A percentile compares a stretch with the other conserved stretches of the same genome.
Conservation (phyloP, 2,888 invertebrate species). For the Molanna angustata region DNA sequence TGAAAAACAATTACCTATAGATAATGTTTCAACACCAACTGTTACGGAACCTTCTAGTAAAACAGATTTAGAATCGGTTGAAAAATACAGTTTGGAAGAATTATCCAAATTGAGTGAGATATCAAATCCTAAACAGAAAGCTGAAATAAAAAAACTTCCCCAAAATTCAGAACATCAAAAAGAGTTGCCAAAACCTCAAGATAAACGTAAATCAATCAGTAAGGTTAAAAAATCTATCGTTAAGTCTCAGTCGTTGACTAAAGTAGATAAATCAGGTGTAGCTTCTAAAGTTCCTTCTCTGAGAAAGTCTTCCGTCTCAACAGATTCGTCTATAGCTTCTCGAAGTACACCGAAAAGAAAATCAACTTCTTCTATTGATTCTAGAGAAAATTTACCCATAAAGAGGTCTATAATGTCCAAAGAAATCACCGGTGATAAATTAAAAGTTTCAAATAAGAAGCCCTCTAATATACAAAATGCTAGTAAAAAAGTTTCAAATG, state of each 20-base stretch:
- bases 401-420: conserved; percentile 6
- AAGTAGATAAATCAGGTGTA: too few relatives aligned
- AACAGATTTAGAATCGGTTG: too few relatives aligned
- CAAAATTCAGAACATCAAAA: too few relatives aligned
- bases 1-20: too few relatives aligned
- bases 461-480: not conserved
- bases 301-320: conserved; percentile 13
- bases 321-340: conserved; percentile 7
- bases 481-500: too few relatives aligned
- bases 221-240: too few relatives aligned
- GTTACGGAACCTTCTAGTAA: too few relatives aligned
- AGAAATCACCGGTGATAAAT: too few relatives aligned
- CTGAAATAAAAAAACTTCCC: not conserved
- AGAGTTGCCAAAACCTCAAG: not conserved
- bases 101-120: not conserved
- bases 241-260: too few relatives aligned
- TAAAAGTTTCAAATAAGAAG: not conserved
- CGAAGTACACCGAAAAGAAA: conserved; percentile 6
- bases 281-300: not conserved
- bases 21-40: too few relatives aligned
- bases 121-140: not conserved
- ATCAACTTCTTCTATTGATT: conserved; percentile 10
- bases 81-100: too few relatives aligned
- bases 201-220: not conserved
- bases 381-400: conserved; percentile 2